Conservation (phyloP, 2,888 invertebrate species). For the Mongoloraphidia duomilia region DNA sequence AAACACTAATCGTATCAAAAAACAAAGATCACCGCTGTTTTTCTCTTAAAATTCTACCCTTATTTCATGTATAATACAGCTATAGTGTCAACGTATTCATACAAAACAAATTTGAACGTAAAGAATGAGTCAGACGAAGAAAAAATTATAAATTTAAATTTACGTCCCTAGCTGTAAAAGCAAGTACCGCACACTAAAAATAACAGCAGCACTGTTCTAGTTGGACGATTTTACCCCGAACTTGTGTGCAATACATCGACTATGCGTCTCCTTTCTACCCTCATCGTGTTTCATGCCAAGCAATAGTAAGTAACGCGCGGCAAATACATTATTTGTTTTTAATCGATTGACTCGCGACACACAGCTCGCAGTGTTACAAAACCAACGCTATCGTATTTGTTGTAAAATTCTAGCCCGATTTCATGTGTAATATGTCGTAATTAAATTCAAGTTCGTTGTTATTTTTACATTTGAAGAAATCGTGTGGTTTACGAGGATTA, state of each 20-base stretch:
- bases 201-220: conserved; percentile 2
- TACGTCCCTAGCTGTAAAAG: background rate
- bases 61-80: conserved; percentile 7
- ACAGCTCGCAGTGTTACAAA: no score
- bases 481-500: background rate
- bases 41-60: conserved; percentile 6
- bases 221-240: conserved; percentile 8
- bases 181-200: background rate
- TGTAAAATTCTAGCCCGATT: conserved; percentile 10
- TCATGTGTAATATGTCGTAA: background rate
- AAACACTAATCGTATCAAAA: background rate
- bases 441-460: no score
- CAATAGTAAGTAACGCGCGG: no score
- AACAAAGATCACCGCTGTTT: conserved; percentile 4
- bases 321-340: no score
- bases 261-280: background rate
- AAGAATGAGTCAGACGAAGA: background rate
- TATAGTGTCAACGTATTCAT: background rate
- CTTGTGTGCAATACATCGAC: conserved; percentile 9
- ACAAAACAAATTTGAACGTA: background rate
- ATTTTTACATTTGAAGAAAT: no score
- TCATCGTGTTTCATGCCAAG: background rate
- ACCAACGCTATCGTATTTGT: conserved; percentile 18
- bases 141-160: background rate
- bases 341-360: no score